A percentile compares a stretch with the other conserved stretches of the same genome.
phyloP scores from a whole-genome alignment of 2,888 invertebrate genomes.

The Flexamia atlantica region DNA sequence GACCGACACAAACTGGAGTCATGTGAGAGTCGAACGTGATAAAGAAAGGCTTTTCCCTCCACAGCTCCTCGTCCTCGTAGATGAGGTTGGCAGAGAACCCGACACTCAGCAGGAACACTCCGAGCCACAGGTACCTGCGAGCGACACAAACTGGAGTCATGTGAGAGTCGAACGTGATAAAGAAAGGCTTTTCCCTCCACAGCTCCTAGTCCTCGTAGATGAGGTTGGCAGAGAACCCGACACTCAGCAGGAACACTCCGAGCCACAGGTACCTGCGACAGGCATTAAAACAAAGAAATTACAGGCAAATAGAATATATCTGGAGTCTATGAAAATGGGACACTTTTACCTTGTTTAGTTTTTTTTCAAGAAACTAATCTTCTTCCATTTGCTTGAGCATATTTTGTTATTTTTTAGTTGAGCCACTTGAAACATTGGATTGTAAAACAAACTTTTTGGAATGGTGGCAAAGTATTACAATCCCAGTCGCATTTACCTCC shows the following conservation, averaged over 20 bases:
- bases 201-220: neutral
- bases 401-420: no score
- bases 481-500: no score
- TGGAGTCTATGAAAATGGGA: no score
- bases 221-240: neutral
- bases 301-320: no score
- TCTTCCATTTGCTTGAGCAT: no score
- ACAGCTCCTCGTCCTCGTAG: neutral
- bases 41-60: neutral
- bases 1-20: conserved; percentile 8
- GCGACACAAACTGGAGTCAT: conserved; percentile 12
- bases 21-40: conserved; percentile 18
- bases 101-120: conserved; percentile 13
- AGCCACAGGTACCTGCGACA: conserved; percentile 46
- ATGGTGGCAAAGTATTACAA: no score
- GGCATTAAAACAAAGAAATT: no score
- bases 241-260: conserved; percentile 5
- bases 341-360: no score
- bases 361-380: no score
- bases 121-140: conserved; percentile 43
- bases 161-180: conserved; percentile 2
- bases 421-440: no score
- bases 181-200: neutral
- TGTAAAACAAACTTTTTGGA: no score
- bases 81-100: conserved; percentile 1